These are phyloP conservation scores for Tauraco hartlaubi DNA, from an alignment of 2,797 vertebrate genomes.

Conservation along the genomic window DNA sequence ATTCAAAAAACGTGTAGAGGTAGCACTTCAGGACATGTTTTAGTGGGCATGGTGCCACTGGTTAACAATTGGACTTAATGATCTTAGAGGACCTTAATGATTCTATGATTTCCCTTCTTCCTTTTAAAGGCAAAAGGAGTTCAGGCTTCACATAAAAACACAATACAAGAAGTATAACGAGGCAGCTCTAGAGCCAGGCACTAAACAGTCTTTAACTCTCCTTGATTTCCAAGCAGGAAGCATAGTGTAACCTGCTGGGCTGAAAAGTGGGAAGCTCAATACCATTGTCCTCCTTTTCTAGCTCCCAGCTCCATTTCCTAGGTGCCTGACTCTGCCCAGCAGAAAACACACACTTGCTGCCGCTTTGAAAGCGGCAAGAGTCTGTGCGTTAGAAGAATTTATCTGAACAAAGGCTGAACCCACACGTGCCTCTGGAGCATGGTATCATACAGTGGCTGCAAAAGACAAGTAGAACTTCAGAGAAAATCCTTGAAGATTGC, in stretches of 20 bases:
- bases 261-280: not conserved
- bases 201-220: not conserved
- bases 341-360: not conserved
- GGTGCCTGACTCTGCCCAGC: not conserved
- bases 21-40: too few species aligned
- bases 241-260: not conserved
- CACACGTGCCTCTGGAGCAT: rapidly evolving
- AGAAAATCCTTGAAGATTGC: not conserved
- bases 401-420: not conserved
- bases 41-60: too few species aligned
- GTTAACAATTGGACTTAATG: too few species aligned
- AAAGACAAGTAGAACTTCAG: not conserved
- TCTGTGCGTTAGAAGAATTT: not conserved
- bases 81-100: too few species aligned
- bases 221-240: not conserved
- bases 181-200: not conserved
- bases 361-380: not conserved
- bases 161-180: not conserved
- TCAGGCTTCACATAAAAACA: not conserved
- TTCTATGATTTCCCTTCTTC: not conserved
- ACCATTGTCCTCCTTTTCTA: rapidly evolving
- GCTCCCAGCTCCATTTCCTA: not conserved
- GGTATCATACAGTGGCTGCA: not conserved
- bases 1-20: too few species aligned
- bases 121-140: not conserved